Evolutionary conservation across 2,888 invertebrate genomes (phyloP), one percentile per base, ranked within the genome.

Genomic region (Pammene aurita): DNA sequence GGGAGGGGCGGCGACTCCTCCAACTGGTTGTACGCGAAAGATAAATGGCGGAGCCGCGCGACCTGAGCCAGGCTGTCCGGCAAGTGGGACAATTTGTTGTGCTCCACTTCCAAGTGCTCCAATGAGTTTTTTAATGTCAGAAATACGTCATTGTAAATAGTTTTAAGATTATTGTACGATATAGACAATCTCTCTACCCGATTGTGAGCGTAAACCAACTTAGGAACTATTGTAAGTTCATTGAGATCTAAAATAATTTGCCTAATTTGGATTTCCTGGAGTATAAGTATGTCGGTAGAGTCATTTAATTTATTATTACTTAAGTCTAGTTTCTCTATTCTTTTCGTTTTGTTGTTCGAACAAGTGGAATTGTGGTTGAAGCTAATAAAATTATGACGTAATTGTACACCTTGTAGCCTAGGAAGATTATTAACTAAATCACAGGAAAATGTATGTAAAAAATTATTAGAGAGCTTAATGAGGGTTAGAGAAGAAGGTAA

Each of bases 211-310:
- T 96, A 97, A 58, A 95, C 94, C 67, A 94, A 93, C 56, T 93
- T 93, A 16, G 95, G 94, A 69, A 97, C 87, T 58, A 92, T 90
- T 16, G 93, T 91, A 64, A 97, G 93, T 81, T 96, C 96, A 85
- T 97, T 97, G 80, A 95, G 95, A 76, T 96, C 96, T 80, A 97
- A 89, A 88, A 97, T 97, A 72, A 97, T 93, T 79, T 97, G 97
- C 73, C 96, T 94, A 69, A 97, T 94, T 82, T 95, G 95, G 68
- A 96, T 93, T 77, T 95, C 95, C 72, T 94, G 94, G 77, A 95
- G 94, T 77, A 97, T 95, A 72, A 94, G 92, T 76, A 95, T 93
- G 69, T 94, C 93, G 11, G 95, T 94, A 71, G 96, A 89, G 71
- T 94, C 93, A 72, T 95, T 95, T 71, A 98, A 93, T 81, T 95